Evolutionary conservation across 2,888 invertebrate species (phyloP).

Genomic region (Rutpela maculata): DNA sequence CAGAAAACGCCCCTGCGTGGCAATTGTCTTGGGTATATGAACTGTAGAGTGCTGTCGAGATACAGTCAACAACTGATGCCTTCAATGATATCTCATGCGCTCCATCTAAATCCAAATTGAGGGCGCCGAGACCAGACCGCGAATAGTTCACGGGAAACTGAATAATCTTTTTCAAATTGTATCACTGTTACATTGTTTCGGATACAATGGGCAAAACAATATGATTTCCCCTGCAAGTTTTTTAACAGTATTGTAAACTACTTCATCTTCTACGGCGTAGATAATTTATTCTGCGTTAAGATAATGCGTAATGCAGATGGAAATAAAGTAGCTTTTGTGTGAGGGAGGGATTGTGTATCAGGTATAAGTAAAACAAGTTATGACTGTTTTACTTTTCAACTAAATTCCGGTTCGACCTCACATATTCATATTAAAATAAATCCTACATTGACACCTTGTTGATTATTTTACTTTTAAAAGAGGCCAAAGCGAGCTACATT

Average conservation of each 20-base stretch:
- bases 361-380: too few relatives aligned
- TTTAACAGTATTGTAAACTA: not conserved
- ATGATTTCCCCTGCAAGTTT: not conserved
- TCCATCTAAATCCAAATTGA: slow-evolving; percentile 50
- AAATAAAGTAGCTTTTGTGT: not conserved
- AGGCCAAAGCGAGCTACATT: too few relatives aligned
- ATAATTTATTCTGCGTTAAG: not conserved
- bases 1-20: slow-evolving; percentile 24
- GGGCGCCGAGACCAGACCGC: slow-evolving; percentile 40
- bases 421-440: too few relatives aligned
- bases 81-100: slow-evolving; percentile 35
- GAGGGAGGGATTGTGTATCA: not conserved
- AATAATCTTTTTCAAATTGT: slow-evolving; percentile 26
- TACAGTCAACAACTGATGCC: slow-evolving; percentile 36
- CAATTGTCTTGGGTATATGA: slow-evolving; percentile 55
- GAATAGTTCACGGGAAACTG: slow-evolving; percentile 16
- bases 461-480: too few relatives aligned
- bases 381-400: too few relatives aligned
- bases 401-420: too few relatives aligned
- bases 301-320: not conserved
- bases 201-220: not conserved
- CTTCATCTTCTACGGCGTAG: not conserved
- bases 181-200: slow-evolving; percentile 36
- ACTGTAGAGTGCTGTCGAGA: slow-evolving; percentile 50
- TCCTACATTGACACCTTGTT: too few relatives aligned